Percentiles rank a stretch among this genome's conserved stretches.
Evolutionary conservation across 2,113 vertebrate genomes (phyloP).

Genomic region (Anoplopoma fimbria): DNA sequence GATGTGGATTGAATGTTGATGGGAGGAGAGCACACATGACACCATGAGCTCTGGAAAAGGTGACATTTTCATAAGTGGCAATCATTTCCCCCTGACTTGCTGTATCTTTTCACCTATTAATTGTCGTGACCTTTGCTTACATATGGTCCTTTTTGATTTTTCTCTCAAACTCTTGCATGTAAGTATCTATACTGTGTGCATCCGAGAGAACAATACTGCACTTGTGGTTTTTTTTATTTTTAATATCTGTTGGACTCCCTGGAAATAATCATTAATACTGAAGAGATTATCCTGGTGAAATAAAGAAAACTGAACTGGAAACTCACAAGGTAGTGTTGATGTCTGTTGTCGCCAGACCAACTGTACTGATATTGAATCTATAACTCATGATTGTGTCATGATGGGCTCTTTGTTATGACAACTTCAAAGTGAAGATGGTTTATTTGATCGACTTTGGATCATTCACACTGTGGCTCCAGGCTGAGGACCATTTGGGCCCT

Average conservation of each 20-base stretch:
- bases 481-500: too few species aligned
- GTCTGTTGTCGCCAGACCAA: too few species aligned
- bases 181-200: not conserved
- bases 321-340: too few species aligned
- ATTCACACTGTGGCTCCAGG: too few species aligned
- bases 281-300: too few species aligned
- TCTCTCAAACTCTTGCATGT: conserved; percentile 1
- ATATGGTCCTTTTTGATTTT: not conserved
- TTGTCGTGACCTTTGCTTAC: not conserved
- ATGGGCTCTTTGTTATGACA: too few species aligned
- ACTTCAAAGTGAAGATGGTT: too few species aligned
- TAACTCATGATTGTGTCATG: not conserved
- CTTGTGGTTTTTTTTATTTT: not conserved
- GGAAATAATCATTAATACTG: not conserved
- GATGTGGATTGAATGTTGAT: conserved; percentile 13
- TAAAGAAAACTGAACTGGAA: too few species aligned
- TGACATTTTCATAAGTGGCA: conserved; percentile 46
- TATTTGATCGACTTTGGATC: too few species aligned
- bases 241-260: not conserved
- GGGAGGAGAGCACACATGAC: not conserved
- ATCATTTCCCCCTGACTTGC: conserved; percentile 18
- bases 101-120: conserved; percentile 11
- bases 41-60: conserved; percentile 16
- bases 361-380: not conserved
- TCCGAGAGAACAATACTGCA: not conserved